Evolutionary conservation across 1,140 invertebrate species (phyloP).

Genomic region (Camponotus floridanus): DNA sequence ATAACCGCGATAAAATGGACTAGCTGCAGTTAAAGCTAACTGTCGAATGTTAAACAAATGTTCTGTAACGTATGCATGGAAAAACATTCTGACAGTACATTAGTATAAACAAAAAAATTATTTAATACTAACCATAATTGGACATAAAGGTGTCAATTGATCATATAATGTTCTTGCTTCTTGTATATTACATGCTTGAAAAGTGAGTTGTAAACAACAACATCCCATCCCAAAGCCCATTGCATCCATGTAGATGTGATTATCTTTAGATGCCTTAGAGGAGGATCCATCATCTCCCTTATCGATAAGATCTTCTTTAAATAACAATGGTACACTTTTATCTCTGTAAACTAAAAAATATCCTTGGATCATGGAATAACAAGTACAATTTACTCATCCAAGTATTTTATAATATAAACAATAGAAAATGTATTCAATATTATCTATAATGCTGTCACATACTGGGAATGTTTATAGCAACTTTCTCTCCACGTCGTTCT

Average conservation of each 20-base stretch:
- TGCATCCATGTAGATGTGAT: constrained; percentile 98
- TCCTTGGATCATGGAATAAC: constrained; percentile 41
- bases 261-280: constrained; percentile 89
- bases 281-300: constrained; percentile 91
- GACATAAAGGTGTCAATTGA: constrained; percentile 98
- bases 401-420: constrained; percentile 18
- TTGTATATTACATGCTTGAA: constrained; percentile 98
- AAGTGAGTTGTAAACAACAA: constrained; percentile 98
- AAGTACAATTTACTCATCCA: background rate
- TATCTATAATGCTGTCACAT: constrained; percentile 77
- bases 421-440: background rate
- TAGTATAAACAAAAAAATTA: constrained; percentile 32
- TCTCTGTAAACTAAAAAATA: constrained; percentile 94
- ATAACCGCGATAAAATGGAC: constrained; percentile 97
- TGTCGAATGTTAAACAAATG: constrained; percentile 84
- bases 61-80: constrained; percentile 77
- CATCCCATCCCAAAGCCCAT: constrained; percentile 99
- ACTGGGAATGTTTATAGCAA: constrained; percentile 98
- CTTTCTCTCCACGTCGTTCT: constrained; percentile 96
- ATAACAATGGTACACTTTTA: constrained; percentile 91
- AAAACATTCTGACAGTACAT: constrained; percentile 68
- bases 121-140: constrained; percentile 94
- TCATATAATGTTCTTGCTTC: constrained; percentile 99
- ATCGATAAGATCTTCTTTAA: constrained; percentile 90
- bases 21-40: constrained; percentile 98